A percentile compares a stretch with the other conserved stretches of the same genome.
Conservation (phyloP, 92 coral and sea anemone genomes). For the Zoanthus sociatus region DNA sequence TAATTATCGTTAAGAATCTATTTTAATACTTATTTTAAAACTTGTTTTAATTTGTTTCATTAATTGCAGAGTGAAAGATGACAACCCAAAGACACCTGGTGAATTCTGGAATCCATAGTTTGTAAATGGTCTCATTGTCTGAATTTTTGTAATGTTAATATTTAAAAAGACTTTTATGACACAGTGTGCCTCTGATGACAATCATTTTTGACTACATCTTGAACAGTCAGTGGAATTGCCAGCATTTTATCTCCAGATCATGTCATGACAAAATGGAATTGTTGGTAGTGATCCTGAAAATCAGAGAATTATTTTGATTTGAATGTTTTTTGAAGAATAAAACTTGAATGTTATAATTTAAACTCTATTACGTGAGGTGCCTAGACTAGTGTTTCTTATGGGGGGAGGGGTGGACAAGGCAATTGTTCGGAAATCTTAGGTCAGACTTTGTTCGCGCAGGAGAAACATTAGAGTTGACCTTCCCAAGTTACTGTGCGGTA, state of each 20-base stretch:
- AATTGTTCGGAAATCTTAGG: too few species aligned
- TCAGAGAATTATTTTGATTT: background rate
- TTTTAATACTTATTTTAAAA: background rate
- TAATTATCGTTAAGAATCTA: background rate
- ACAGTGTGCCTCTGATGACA: background rate
- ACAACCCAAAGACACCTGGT: slow-evolving; percentile 36
- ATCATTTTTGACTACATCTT: background rate
- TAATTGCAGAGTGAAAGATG: slow-evolving; percentile 16
- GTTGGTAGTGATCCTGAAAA: background rate
- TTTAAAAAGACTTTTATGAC: background rate
- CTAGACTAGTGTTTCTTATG: too few species aligned
- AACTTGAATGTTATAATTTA: background rate
- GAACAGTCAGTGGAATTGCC: background rate
- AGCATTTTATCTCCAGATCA: background rate
- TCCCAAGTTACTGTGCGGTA: too few species aligned
- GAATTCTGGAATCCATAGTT: slow-evolving; percentile 37
- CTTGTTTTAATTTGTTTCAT: background rate
- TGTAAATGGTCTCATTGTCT: background rate
- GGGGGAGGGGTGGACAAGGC: background rate
- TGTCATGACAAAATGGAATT: background rate
- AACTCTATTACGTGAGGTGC: too few species aligned
- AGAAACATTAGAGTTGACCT: too few species aligned
- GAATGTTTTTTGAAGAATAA: background rate
- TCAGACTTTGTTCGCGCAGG: too few species aligned
- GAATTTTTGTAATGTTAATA: background rate